Evolutionary conservation across 2,888 invertebrate species (phyloP).

Genomic region (Patella depressa): DNA sequence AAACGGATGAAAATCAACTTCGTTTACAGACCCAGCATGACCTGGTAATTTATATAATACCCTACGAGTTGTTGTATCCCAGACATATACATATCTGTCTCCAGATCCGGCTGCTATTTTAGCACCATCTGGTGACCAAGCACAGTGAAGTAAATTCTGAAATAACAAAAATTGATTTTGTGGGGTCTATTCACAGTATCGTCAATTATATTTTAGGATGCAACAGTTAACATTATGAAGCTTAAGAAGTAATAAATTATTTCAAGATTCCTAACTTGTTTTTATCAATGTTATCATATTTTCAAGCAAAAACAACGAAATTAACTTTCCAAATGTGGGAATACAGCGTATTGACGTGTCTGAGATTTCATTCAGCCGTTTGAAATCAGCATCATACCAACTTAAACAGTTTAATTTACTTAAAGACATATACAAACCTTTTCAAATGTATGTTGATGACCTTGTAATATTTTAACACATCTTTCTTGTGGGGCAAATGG

Average conservation of each 20-base stretch:
- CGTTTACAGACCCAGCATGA: slow-evolving; percentile 97
- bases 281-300: no score
- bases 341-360: no score
- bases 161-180: slow-evolving; percentile 39
- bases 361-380: no score
- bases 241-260: no score
- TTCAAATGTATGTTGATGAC: slow-evolving; percentile 98
- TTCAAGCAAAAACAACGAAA: no score
- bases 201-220: no score
- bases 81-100: slow-evolving; percentile 94
- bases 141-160: slow-evolving; percentile 88
- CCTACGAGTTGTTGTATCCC: slow-evolving; percentile 94
- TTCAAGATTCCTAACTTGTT: no score
- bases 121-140: slow-evolving; percentile 94
- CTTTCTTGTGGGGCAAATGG: slow-evolving; percentile 94
- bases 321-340: no score
- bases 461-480: slow-evolving; percentile 90
- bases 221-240: no score
- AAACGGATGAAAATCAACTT: slow-evolving; percentile 92
- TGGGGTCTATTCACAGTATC: no score
- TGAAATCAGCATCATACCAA: no score
- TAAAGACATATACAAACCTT: slow-evolving; percentile 74
- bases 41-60: slow-evolving; percentile 97
- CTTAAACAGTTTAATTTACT: no score
- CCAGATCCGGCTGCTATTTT: slow-evolving; percentile 93